Conservation (phyloP, 2,888 invertebrate genomes). For the Yponomeuta evonymella region DNA sequence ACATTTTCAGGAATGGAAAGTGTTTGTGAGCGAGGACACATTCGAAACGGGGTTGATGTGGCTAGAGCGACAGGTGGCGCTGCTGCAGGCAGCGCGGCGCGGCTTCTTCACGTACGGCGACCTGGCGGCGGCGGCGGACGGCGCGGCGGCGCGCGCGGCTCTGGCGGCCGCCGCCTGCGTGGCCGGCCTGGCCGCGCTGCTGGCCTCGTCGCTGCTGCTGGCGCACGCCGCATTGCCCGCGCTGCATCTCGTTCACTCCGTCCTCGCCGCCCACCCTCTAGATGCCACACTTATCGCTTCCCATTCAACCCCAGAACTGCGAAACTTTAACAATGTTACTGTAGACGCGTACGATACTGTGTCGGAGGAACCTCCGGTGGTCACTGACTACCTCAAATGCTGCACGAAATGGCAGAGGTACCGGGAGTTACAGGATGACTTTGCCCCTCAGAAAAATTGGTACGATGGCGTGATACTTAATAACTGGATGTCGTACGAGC, state of each 20-base stretch:
- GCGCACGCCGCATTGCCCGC: constrained; percentile 33
- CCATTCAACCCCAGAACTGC: neutral
- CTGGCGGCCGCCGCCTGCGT: constrained; percentile 77
- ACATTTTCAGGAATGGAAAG: constrained; percentile 85
- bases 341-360: neutral
- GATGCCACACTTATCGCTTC: constrained; percentile 19
- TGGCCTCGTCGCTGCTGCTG: constrained; percentile 72
- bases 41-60: constrained; percentile 83
- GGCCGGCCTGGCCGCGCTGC: constrained; percentile 75
- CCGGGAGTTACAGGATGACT: constrained; percentile 34
- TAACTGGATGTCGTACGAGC: constrained; percentile 41
- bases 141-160: constrained; percentile 58
- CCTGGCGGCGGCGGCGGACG: constrained; percentile 75
- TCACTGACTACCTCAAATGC: constrained; percentile 34
- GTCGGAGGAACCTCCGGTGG: constrained; percentile 6
- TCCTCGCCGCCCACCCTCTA: constrained; percentile 24
- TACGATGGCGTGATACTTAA: constrained; percentile 32
- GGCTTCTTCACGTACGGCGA: constrained; percentile 92
- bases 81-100: constrained; percentile 81
- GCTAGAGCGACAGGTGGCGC: constrained; percentile 84
- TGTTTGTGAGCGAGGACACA: constrained; percentile 84
- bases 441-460: constrained; percentile 29
- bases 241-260: constrained; percentile 20
- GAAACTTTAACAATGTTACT: neutral
- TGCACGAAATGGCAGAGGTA: constrained; percentile 48